Evolutionary conservation across 53 echinoderm and acorn worm genomes (phyloP).

Genomic region (Arbacia lixula): DNA sequence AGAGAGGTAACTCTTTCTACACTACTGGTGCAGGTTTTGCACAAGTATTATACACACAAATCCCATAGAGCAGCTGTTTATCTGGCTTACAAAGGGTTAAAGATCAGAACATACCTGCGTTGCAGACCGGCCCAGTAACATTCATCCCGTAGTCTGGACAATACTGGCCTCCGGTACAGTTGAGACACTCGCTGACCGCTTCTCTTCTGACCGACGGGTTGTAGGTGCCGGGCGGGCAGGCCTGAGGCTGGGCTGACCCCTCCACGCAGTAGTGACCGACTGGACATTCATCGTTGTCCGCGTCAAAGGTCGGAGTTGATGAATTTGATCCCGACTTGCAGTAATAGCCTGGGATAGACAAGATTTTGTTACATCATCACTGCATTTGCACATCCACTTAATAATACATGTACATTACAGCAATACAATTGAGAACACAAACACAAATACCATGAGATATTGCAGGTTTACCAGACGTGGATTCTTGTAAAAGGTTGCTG

Average conservation of each 20-base stretch:
- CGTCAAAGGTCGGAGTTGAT: slow-evolving; percentile 82
- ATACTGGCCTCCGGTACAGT: slow-evolving; percentile 84
- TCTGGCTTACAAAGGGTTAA: too few relatives aligned
- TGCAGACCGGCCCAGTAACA: slow-evolving; percentile 66
- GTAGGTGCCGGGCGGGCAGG: slow-evolving; percentile 97
- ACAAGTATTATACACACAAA: too few relatives aligned
- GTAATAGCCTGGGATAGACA: slow-evolving; percentile 75
- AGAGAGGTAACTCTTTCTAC: too few relatives aligned
- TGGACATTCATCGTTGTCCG: slow-evolving; percentile 88
- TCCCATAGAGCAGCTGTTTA: too few relatives aligned
- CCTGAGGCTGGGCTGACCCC: slow-evolving; percentile 87
- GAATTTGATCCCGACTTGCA: slow-evolving; percentile 92
- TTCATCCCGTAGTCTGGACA: slow-evolving; percentile 92
- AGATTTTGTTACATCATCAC: too few relatives aligned
- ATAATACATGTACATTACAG: too few relatives aligned
- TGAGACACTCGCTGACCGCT: slow-evolving; percentile 78
- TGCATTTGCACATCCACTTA: too few relatives aligned
- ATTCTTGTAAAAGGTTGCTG: too few relatives aligned
- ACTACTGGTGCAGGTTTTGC: too few relatives aligned
- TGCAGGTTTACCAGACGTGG: too few relatives aligned
- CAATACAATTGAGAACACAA: too few relatives aligned
- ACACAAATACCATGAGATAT: too few relatives aligned
- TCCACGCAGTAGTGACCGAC: slow-evolving; percentile 88
- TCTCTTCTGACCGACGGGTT: slow-evolving; percentile 76
- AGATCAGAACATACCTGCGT: slow-evolving; percentile 63